Evolutionary conservation across 2,113 vertebrate genomes (phyloP).

Genomic region (Redunca redunca): DNA sequence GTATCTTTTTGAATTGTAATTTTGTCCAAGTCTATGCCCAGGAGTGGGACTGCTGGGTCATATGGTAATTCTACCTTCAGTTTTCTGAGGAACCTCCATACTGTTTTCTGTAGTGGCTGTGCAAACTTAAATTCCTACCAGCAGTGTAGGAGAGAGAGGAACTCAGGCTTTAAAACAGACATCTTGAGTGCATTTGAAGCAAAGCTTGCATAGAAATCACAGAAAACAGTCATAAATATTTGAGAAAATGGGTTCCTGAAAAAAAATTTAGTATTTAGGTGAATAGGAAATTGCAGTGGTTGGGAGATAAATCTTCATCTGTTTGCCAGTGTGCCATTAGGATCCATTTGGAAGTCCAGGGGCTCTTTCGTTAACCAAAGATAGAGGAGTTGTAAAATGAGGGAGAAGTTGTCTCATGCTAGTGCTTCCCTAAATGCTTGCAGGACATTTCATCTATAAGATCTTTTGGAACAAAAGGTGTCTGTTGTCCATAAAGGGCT

Average conservation of each 20-base stretch:
- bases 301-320: background rate
- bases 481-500: background rate
- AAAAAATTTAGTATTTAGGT: background rate
- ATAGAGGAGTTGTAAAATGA: background rate
- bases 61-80: background rate
- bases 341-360: background rate
- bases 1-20: background rate
- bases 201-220: background rate
- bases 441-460: background rate
- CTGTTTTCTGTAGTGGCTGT: background rate
- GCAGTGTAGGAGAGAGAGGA: background rate
- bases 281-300: background rate
- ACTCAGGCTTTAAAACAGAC: background rate
- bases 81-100: background rate
- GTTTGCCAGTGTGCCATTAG: background rate
- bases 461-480: background rate
- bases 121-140: background rate
- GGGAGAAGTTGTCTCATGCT: background rate
- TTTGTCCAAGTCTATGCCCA: background rate
- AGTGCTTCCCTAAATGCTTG: background rate
- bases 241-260: background rate
- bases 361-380: background rate
- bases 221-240: background rate
- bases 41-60: background rate
- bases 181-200: background rate